Percentiles rank a stretch among this genome's conserved stretches.
Evolutionary conservation across 2,888 invertebrate genomes (phyloP).

Genomic region (Parnassius glacialis): DNA sequence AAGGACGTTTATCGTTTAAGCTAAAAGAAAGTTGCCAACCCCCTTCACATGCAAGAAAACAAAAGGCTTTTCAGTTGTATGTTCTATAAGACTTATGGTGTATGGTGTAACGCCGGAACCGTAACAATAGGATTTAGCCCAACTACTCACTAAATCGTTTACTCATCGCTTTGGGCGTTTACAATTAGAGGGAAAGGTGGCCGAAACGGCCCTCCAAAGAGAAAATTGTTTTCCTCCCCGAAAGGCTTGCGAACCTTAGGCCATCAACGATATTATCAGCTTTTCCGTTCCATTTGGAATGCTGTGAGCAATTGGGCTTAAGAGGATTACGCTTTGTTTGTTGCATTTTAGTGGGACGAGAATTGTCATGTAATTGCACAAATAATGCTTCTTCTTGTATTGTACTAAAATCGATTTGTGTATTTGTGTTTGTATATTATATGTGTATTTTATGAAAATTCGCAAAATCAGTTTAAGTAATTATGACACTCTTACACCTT

Average conservation of each 20-base stretch:
- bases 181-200: slow-evolving; percentile 57
- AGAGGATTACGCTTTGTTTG: slow-evolving; percentile 45
- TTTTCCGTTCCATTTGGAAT: slow-evolving; percentile 45
- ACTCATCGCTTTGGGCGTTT: slow-evolving; percentile 46
- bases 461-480: too few species aligned
- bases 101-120: slow-evolving; percentile 13
- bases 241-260: slow-evolving; percentile 49
- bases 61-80: slow-evolving; percentile 13
- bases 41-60: slow-evolving; percentile 5
- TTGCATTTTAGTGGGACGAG: slow-evolving; percentile 30
- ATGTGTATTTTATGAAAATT: too few species aligned
- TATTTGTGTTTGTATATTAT: too few species aligned
- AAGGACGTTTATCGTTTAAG: too few species aligned
- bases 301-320: slow-evolving; percentile 51
- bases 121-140: slow-evolving; percentile 26
- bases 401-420: too few species aligned
- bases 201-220: slow-evolving; percentile 46
- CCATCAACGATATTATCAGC: slow-evolving; percentile 47
- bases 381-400: slow-evolving; percentile 17
- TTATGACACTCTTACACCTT: too few species aligned
- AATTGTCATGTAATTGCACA: slow-evolving; percentile 11
- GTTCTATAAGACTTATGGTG: not conserved
- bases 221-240: slow-evolving; percentile 56
- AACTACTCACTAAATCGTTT: slow-evolving; percentile 39
- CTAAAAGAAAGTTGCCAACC: too few species aligned